These are phyloP conservation scores for Entelurus aequoreus DNA, from an alignment of 2,113 vertebrate genomes.

Conservation along the genomic window DNA sequence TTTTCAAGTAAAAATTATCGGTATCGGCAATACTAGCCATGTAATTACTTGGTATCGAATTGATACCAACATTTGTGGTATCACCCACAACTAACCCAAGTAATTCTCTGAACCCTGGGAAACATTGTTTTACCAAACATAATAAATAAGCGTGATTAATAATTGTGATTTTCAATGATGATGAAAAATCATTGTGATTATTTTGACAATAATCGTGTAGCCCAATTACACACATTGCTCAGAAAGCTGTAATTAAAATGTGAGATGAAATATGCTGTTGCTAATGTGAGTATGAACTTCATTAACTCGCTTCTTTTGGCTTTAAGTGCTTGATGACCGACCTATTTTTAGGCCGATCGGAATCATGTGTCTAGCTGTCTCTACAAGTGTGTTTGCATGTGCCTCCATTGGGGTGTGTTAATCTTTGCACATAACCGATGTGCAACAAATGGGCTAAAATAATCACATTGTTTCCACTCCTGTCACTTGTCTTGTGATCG, in stretches of 20 bases:
- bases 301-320: slow-evolving; percentile 57
- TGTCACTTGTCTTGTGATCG: slow-evolving; percentile 40
- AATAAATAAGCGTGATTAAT: too few relatives aligned
- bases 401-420: slow-evolving; percentile 13
- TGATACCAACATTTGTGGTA: too few relatives aligned
- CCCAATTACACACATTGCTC: too few relatives aligned
- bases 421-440: slow-evolving; percentile 31
- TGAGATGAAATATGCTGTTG: not conserved
- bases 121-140: too few relatives aligned
- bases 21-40: too few relatives aligned
- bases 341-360: slow-evolving; percentile 66
- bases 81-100: too few relatives aligned
- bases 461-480: slow-evolving; percentile 47
- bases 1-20: too few relatives aligned
- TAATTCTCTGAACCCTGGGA: too few relatives aligned
- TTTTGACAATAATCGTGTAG: too few relatives aligned
- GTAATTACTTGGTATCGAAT: too few relatives aligned
- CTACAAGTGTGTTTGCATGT: slow-evolving; percentile 16
- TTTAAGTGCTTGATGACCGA: slow-evolving; percentile 29
- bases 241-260: not conserved
- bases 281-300: slow-evolving; percentile 1
- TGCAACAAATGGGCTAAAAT: slow-evolving; percentile 47
- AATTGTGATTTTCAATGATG: too few relatives aligned
- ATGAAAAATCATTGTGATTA: too few relatives aligned
- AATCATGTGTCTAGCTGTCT: slow-evolving; percentile 63